Conservation (phyloP, 2,888 invertebrate genomes). For the Lasioglossum pauxillum region DNA sequence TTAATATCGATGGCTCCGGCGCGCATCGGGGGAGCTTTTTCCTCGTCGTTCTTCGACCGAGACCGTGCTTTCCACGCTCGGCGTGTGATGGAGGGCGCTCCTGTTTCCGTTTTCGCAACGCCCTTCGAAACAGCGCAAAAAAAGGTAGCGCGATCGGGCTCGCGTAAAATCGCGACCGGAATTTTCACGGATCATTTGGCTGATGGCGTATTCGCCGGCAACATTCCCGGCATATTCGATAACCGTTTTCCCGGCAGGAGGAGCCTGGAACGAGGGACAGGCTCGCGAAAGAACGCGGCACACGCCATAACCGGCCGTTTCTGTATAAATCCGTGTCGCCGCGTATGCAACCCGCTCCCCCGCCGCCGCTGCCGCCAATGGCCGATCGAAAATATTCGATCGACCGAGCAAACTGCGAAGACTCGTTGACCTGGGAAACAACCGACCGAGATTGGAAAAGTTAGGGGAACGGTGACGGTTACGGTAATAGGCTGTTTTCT, state of each 20-base stretch:
- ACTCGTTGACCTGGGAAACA: slow-evolving; percentile 61
- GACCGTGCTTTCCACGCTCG: slow-evolving; percentile 19
- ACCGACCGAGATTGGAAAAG: slow-evolving; percentile 46
- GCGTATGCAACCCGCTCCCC: background rate
- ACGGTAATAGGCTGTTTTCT: slow-evolving; percentile 36
- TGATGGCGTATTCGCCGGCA: slow-evolving; percentile 77
- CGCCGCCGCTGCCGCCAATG: slow-evolving; percentile 17
- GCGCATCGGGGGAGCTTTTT: slow-evolving; percentile 51
- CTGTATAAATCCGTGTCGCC: slow-evolving; percentile 53
- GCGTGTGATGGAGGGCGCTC: background rate
- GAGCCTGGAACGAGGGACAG: slow-evolving; percentile 31
- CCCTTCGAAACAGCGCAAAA: slow-evolving; percentile 7
- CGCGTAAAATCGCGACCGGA: slow-evolving; percentile 74
- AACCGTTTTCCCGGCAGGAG: slow-evolving; percentile 62
- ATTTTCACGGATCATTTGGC: slow-evolving; percentile 81
- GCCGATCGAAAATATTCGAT: slow-evolving; percentile 57
- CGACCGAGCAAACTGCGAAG: slow-evolving; percentile 56
- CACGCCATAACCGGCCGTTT: slow-evolving; percentile 54
- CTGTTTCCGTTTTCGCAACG: slow-evolving; percentile 1
- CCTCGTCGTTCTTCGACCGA: slow-evolving; percentile 43
- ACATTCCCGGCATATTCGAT: slow-evolving; percentile 77
- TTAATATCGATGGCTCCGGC: slow-evolving; percentile 72
- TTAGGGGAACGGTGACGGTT: slow-evolving; percentile 20
- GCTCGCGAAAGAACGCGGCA: slow-evolving; percentile 32
- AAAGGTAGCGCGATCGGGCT: slow-evolving; percentile 56